A percentile compares a stretch with the other conserved stretches of the same genome.
Conservation (phyloP, 1,140 invertebrate species). For the Capitella teleta region DNA sequence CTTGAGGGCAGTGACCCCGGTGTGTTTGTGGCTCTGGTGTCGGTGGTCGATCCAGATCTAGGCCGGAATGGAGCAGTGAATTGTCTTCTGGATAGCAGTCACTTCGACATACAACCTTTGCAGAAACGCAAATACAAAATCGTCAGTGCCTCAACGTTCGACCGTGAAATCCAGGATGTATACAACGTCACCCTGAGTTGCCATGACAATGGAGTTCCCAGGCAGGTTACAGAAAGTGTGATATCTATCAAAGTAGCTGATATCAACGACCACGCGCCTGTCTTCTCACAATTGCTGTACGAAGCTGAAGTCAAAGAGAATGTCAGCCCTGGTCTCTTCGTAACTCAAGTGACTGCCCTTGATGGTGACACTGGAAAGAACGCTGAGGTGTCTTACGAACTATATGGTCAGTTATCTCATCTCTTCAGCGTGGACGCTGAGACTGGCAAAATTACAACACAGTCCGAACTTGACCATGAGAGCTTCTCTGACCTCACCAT, state of each 20-base stretch:
- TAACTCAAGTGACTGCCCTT: slow-evolving; percentile 67
- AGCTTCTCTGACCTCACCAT: not conserved
- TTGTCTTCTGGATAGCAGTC: slow-evolving; percentile 5
- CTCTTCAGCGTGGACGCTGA: not conserved
- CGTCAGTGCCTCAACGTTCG: slow-evolving; percentile 2
- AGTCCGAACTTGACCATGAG: slow-evolving; percentile 11
- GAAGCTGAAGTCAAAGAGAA: slow-evolving; percentile 58
- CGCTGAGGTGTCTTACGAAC: slow-evolving; percentile 84
- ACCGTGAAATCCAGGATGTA: slow-evolving; percentile 6
- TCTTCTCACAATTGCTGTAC: slow-evolving; percentile 2
- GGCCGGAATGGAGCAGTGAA: slow-evolving; percentile 65
- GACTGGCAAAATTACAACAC: slow-evolving; percentile 3
- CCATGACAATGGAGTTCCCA: slow-evolving; percentile 6
- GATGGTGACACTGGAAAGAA: slow-evolving; percentile 89
- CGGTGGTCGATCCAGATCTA: slow-evolving; percentile 76
- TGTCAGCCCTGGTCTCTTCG: slow-evolving; percentile 60
- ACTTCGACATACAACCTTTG: slow-evolving; percentile 6
- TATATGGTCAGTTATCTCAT: not conserved
- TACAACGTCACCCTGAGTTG: slow-evolving; percentile 9
- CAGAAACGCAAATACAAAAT: slow-evolving; percentile 7
- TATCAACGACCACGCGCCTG: slow-evolving; percentile 11
- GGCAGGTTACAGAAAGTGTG: slow-evolving; percentile 1
- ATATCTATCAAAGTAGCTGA: slow-evolving; percentile 4
- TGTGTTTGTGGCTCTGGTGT: slow-evolving; percentile 79
- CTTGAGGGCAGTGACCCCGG: slow-evolving; percentile 82